These are phyloP conservation scores for Psix sp. DNA, from an alignment of 1,140 invertebrate genomes.

Conservation along the genomic window DNA sequence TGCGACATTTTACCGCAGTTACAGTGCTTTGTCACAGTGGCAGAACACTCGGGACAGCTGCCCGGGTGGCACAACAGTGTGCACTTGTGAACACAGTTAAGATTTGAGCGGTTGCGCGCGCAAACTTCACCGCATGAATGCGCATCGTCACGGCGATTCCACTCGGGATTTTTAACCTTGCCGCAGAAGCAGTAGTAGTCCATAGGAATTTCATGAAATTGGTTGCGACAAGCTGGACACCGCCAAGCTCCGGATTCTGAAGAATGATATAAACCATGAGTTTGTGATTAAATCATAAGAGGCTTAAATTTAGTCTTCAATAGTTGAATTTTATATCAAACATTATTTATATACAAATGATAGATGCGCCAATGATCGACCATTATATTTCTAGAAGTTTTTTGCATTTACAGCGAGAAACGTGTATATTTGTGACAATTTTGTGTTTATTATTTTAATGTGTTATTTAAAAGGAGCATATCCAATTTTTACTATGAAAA, in stretches of 20 bases:
- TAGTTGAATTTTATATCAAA: no score
- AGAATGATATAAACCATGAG: constrained; percentile 6
- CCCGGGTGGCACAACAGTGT: constrained; percentile 94
- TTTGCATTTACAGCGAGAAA: no score
- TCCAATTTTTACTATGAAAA: no score
- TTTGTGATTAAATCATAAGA: not conserved
- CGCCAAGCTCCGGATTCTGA: constrained; percentile 87
- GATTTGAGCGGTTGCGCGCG: constrained; percentile 78
- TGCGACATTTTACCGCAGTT: constrained; percentile 85
- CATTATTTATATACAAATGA: no score
- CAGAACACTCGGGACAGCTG: constrained; percentile 83
- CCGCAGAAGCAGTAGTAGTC: constrained; percentile 92
- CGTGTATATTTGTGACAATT: no score
- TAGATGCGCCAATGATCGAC: no score
- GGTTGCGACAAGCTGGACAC: constrained; percentile 93
- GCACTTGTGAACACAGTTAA: constrained; percentile 88
- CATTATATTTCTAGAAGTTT: no score
- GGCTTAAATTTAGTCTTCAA: no score
- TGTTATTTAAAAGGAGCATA: no score
- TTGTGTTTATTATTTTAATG: no score
- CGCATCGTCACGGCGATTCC: constrained; percentile 85
- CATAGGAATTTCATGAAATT: constrained; percentile 81
- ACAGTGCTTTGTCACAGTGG: constrained; percentile 81
- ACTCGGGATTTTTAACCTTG: constrained; percentile 84
- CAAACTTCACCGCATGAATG: constrained; percentile 95